These are phyloP conservation scores for Lagorchestes hirsutus DNA, from an alignment of 2,797 vertebrate genomes.

Conservation along the genomic window DNA sequence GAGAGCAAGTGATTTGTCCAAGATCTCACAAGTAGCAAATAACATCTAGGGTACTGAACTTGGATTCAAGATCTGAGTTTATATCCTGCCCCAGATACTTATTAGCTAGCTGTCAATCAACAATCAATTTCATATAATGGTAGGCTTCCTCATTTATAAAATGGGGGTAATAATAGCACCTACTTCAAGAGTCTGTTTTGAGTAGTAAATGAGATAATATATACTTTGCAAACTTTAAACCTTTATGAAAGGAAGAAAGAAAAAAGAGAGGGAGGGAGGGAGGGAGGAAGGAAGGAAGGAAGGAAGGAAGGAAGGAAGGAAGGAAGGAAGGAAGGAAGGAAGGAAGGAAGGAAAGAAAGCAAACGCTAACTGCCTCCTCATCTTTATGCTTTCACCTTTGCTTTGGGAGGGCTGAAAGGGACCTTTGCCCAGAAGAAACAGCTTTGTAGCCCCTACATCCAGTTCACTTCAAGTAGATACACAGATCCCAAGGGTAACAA, in stretches of 20 bases:
- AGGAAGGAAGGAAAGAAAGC: no score
- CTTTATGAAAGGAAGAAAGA: neutral
- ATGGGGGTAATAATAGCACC: neutral
- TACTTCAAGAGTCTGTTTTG: neutral
- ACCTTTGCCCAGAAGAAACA: neutral
- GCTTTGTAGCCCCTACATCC: neutral
- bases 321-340: fast-evolving
- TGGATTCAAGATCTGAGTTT: neutral
- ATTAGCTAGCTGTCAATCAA: neutral
- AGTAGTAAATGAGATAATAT: neutral
- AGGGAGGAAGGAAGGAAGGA: no score
- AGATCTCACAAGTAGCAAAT: neutral
- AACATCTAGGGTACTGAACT: neutral
- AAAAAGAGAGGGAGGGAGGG: no score
- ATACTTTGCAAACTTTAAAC: neutral
- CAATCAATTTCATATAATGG: neutral
- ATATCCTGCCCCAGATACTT: neutral
- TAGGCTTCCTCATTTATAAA: neutral
- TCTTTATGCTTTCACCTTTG: neutral
- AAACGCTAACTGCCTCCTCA: neutral
- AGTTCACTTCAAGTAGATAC: neutral
- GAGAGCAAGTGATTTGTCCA: neutral
- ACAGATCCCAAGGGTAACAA: neutral
- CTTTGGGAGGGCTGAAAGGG: neutral
- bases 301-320: no score